A percentile compares a stretch with the other conserved stretches of the same genome.
Evolutionary conservation across 2,888 invertebrate species (phyloP).

Genomic region (Drosophila multiciliata): DNA sequence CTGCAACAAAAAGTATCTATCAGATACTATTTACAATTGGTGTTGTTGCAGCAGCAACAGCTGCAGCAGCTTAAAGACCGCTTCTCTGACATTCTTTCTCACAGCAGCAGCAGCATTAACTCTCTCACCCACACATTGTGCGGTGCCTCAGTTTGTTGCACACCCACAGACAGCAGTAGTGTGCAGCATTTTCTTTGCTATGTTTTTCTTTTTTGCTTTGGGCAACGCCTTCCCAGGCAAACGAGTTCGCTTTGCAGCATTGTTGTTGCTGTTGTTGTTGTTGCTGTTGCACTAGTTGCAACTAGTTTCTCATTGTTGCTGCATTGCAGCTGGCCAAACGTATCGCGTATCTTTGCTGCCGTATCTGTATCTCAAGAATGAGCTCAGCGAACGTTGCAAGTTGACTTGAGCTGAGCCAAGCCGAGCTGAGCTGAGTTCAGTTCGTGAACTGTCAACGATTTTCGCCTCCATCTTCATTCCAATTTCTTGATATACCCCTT

Average conservation of each 20-base stretch:
- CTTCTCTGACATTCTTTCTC: conserved; percentile 60
- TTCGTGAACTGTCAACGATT: conserved; percentile 78
- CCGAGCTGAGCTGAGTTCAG: conserved; percentile 26
- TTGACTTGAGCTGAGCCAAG: conserved; percentile 9
- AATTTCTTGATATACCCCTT: conserved; percentile 22
- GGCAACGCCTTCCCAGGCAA: conserved; percentile 60
- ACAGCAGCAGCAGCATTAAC: conserved; percentile 28
- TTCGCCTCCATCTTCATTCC: conserved; percentile 57
- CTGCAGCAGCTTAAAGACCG: conserved; percentile 46
- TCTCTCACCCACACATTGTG: conserved; percentile 48
- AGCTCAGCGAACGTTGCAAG: conserved; percentile 56
- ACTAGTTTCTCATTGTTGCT: conserved; percentile 70
- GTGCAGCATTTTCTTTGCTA: conserved; percentile 32
- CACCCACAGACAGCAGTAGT: conserved; percentile 26
- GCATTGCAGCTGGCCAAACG: conserved; percentile 59
- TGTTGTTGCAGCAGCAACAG: conserved; percentile 23
- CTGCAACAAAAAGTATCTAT: conserved; percentile 45
- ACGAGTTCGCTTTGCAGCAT: conserved; percentile 41
- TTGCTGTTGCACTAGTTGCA: conserved; percentile 72
- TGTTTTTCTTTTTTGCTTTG: conserved; percentile 43
- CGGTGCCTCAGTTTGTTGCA: conserved; percentile 10
- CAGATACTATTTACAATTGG: conserved; percentile 40
- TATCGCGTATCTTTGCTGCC: conserved; percentile 68
- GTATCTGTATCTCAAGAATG: conserved; percentile 67
- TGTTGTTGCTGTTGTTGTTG: conserved; percentile 12